Conservation (phyloP, 2,888 invertebrate species). For the Polymixis lichenea region DNA sequence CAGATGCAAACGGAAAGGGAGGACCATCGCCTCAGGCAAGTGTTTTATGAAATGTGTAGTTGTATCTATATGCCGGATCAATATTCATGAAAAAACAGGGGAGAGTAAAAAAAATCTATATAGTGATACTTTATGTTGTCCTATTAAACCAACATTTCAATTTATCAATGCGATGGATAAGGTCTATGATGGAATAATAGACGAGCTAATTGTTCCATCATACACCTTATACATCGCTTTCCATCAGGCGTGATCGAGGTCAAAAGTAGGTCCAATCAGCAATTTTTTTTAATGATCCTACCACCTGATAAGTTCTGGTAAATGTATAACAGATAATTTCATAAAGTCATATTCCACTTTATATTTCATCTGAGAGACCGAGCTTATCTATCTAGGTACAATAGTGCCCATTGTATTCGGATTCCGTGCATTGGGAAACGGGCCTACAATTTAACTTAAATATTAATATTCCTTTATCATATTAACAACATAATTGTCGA, state of each 20-base stretch:
- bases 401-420: neutral
- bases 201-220: neutral
- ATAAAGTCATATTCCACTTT: neutral
- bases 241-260: too few species aligned
- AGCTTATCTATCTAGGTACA: neutral
- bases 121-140: too few species aligned
- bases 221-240: too few species aligned
- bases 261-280: too few species aligned
- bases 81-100: slow-evolving; percentile 4
- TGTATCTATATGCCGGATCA: neutral
- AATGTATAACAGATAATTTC: neutral
- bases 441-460: neutral
- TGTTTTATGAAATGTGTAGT: slow-evolving; percentile 22
- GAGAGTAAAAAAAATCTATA: neutral
- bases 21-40: slow-evolving; percentile 22
- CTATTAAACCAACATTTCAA: too few species aligned
- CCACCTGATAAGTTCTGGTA: neutral
- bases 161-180: too few species aligned
- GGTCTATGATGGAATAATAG: too few species aligned
- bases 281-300: too few species aligned
- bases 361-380: neutral
- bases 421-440: neutral
- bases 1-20: slow-evolving; percentile 38
- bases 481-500: neutral
- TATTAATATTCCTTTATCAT: neutral